These are phyloP conservation scores for Noctilio leporinus DNA, from an alignment of 2,113 vertebrate genomes.

Conservation along the genomic window DNA sequence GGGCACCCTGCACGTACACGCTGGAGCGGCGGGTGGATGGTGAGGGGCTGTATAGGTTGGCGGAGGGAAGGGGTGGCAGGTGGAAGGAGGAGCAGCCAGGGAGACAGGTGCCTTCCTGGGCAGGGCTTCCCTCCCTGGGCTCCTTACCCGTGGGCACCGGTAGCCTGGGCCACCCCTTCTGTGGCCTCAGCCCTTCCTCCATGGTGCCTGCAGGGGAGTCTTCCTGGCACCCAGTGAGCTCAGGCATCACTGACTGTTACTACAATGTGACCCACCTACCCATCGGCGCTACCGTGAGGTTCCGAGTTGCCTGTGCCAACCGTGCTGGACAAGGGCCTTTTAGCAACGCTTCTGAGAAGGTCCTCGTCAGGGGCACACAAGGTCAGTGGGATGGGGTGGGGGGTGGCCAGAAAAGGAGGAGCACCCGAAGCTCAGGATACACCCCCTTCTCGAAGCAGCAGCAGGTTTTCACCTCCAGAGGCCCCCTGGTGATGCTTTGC, in stretches of 20 bases:
- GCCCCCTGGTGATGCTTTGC: not conserved
- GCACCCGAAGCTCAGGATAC: not conserved
- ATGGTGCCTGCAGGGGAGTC: conserved; percentile 81
- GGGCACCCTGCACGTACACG: conserved; percentile 92
- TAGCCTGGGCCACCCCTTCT: not conserved
- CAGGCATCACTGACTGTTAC: conserved; percentile 91
- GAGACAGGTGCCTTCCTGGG: not conserved
- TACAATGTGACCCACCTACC: conserved; percentile 92
- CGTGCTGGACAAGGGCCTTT: conserved; percentile 96
- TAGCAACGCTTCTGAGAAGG: conserved; percentile 87
- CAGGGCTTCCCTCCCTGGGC: not conserved
- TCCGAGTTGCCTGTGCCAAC: conserved; percentile 95
- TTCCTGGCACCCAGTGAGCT: conserved; percentile 89
- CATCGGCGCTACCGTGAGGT: conserved; percentile 80
- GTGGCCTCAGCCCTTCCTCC: not conserved
- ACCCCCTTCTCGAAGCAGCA: not conserved
- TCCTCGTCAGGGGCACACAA: conserved; percentile 80
- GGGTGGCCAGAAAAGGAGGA: not conserved
- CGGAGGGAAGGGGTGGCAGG: accelerated
- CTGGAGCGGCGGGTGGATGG: conserved; percentile 89
- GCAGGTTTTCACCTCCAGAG: accelerated
- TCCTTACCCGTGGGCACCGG: not conserved
- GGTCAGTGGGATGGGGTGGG: conserved; percentile 74
- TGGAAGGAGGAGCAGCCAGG: not conserved
- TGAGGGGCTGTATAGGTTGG: conserved; percentile 53